phyloP scores from a whole-genome alignment of 2,113 vertebrate species.

The Oriolus oriolus region DNA sequence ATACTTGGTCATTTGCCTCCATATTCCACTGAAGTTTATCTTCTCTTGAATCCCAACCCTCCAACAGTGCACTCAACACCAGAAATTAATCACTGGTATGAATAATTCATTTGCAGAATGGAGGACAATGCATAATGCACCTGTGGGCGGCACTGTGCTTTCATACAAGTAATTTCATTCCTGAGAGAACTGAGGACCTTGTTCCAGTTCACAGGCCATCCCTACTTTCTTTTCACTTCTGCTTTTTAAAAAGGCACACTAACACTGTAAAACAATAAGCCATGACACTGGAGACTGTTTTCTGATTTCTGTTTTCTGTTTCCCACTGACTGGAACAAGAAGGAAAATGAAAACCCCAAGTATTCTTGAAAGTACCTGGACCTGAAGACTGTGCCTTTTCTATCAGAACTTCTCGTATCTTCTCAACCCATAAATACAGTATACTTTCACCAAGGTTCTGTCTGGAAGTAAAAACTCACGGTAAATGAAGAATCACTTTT shows the following conservation, averaged over 20 bases:
- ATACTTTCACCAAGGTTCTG: conserved; percentile 91
- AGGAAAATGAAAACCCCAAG: not conserved
- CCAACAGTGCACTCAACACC: not conserved
- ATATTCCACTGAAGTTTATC: not conserved
- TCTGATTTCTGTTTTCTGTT: too few relatives aligned
- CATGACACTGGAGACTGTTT: not conserved
- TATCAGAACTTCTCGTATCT: conserved; percentile 85
- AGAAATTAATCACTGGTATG: not conserved
- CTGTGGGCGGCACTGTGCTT: not conserved
- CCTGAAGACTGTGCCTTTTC: conserved; percentile 80
- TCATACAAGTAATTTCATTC: not conserved
- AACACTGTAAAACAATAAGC: not conserved
- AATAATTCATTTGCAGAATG: not conserved
- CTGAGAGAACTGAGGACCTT: not conserved
- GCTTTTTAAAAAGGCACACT: not conserved
- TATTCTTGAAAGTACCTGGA: conserved; percentile 78
- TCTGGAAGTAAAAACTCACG: conserved; percentile 71
- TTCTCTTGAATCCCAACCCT: not conserved
- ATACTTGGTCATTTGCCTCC: not conserved
- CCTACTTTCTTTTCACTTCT: not conserved
- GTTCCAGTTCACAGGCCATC: not conserved
- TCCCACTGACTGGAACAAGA: too few relatives aligned
- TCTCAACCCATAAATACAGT: conserved; percentile 95
- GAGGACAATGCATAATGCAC: not conserved
- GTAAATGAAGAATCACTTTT: not conserved